Percentiles rank a stretch among this genome's conserved stretches.
Evolutionary conservation across 2,888 invertebrate genomes (phyloP).

Genomic region (Latrodectus hesperus): DNA sequence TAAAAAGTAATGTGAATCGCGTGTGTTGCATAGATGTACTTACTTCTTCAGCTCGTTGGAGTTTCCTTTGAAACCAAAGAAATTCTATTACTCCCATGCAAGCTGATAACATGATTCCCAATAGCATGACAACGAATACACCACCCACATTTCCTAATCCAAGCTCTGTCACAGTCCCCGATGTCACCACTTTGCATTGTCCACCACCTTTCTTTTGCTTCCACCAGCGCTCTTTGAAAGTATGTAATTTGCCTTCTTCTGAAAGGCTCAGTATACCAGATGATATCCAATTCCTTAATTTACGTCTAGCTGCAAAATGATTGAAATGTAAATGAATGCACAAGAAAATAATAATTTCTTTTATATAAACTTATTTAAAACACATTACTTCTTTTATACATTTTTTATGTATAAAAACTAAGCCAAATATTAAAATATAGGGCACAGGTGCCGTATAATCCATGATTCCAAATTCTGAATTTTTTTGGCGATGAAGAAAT

Average conservation of each 20-base stretch:
- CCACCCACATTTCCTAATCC: conserved; percentile 73
- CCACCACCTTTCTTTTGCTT: conserved; percentile 74
- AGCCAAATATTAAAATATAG: too few relatives aligned
- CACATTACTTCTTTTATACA: too few relatives aligned
- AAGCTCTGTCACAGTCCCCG: conserved; percentile 70
- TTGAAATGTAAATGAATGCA: neutral
- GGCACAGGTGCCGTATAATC: too few relatives aligned
- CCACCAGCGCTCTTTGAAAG: conserved; percentile 78
- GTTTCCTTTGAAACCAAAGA: conserved; percentile 71
- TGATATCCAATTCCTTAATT: conserved; percentile 80
- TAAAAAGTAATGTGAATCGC: too few relatives aligned
- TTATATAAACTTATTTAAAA: too few relatives aligned
- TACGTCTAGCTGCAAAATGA: conserved; percentile 16
- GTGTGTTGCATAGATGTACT: neutral
- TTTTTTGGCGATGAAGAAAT: too few relatives aligned
- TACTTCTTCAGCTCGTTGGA: conserved; percentile 35
- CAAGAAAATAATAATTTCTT: too few relatives aligned
- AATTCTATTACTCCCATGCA: conserved; percentile 71
- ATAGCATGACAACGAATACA: conserved; percentile 73
- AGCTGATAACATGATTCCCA: conserved; percentile 70
- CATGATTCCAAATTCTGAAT: too few relatives aligned
- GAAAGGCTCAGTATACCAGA: conserved; percentile 80
- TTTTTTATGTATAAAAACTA: too few relatives aligned
- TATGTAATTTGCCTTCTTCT: conserved; percentile 77
- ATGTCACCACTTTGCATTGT: conserved; percentile 67